These are phyloP conservation scores for Ceuthmochares aereus DNA, from an alignment of 2,113 vertebrate genomes.

Conservation along the genomic window DNA sequence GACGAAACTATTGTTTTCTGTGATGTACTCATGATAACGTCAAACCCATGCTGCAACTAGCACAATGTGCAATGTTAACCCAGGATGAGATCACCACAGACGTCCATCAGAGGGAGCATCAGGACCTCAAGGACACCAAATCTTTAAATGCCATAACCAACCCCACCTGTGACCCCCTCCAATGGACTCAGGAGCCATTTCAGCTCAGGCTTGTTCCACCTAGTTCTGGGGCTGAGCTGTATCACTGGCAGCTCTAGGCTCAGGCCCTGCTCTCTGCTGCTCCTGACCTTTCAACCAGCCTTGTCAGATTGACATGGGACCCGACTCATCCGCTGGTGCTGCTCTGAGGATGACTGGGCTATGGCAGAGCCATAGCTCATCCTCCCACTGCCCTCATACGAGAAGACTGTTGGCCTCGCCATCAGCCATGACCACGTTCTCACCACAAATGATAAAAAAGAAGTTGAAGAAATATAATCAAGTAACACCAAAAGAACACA, in stretches of 20 bases:
- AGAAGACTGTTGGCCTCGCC: not conserved
- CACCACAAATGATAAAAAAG: not conserved
- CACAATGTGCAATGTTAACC: fast-evolving
- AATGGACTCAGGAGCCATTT: not conserved
- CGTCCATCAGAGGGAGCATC: not conserved
- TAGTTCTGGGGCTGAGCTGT: not conserved
- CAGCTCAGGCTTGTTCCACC: not conserved
- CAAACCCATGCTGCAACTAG: not conserved
- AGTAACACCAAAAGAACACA: not conserved
- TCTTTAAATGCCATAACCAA: not conserved
- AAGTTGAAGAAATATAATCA: not conserved
- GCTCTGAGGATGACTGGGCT: not conserved
- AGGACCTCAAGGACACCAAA: fast-evolving
- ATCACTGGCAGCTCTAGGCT: fast-evolving
- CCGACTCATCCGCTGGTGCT: fast-evolving
- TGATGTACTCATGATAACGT: not conserved
- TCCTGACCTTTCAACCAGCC: not conserved
- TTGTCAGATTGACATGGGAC: fast-evolving
- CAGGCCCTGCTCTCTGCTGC: not conserved
- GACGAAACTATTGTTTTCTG: not conserved
- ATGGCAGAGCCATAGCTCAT: fast-evolving
- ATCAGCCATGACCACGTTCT: fast-evolving
- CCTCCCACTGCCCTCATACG: not conserved
- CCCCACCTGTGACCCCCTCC: not conserved
- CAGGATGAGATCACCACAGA: fast-evolving